These are phyloP conservation scores for Hipposideros armiger DNA, from an alignment of 2,113 vertebrate genomes.

Conservation along the genomic window DNA sequence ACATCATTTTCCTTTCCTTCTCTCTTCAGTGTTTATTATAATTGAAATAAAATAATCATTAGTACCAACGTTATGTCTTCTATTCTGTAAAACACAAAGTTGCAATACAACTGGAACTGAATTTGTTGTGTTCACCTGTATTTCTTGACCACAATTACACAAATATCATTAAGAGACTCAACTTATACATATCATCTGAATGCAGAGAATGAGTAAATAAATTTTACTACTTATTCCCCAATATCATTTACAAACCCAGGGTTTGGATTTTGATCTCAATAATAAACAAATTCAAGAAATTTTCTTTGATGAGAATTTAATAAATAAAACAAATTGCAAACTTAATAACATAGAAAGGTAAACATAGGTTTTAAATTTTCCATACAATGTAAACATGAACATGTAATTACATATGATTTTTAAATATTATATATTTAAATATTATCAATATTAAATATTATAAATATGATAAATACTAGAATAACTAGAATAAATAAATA, in stretches of 20 bases:
- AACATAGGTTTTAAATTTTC: not conserved
- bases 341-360: not conserved
- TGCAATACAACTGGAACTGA: not conserved
- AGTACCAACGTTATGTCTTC: not conserved
- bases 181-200: not conserved
- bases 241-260: not conserved
- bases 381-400: not conserved
- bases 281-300: not conserved
- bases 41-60: not conserved
- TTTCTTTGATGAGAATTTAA: not conserved
- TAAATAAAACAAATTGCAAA: not conserved
- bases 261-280: not conserved
- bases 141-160: not conserved
- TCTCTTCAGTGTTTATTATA: not conserved
- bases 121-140: not conserved
- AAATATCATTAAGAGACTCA: not conserved
- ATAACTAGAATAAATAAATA: not conserved
- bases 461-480: no score
- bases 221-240: not conserved
- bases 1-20: not conserved
- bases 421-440: not conserved
- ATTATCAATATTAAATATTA: no score
- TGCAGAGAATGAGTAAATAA: not conserved
- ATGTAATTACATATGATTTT: not conserved
- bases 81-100: not conserved